phyloP scores from a whole-genome alignment of 1,140 invertebrate genomes.

The Drosophila setifemur region DNA sequence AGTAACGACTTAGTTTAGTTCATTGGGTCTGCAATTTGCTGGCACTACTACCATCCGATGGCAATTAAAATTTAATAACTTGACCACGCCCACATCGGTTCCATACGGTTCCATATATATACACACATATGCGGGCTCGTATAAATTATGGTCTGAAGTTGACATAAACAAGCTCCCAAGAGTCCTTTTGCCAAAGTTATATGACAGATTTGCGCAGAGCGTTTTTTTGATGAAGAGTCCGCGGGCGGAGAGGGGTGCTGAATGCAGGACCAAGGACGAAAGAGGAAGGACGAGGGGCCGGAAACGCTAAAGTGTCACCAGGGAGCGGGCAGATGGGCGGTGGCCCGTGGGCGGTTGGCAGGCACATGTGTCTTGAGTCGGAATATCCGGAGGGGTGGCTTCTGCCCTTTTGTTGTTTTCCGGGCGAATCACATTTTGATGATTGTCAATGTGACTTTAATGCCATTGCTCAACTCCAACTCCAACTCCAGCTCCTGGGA shows the following conservation, averaged over 20 bases:
- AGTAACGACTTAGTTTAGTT: slow-evolving; percentile 72
- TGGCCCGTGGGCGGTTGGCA: slow-evolving; percentile 14
- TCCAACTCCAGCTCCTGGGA: neutral
- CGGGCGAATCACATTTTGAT: slow-evolving; percentile 81
- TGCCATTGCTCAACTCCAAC: slow-evolving; percentile 80
- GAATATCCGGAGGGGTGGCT: slow-evolving; percentile 17
- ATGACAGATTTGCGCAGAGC: slow-evolving; percentile 78
- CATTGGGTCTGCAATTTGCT: slow-evolving; percentile 55
- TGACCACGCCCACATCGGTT: slow-evolving; percentile 35
- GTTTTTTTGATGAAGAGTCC: slow-evolving; percentile 73
- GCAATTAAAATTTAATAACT: slow-evolving; percentile 74
- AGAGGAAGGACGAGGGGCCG: slow-evolving; percentile 8
- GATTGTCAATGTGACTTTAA: slow-evolving; percentile 82
- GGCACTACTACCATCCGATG: slow-evolving; percentile 2
- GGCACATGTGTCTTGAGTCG: slow-evolving; percentile 62
- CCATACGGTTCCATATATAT: slow-evolving; percentile 8
- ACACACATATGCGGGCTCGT: slow-evolving; percentile 53
- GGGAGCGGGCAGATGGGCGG: slow-evolving; percentile 43
- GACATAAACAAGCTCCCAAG: slow-evolving; percentile 82
- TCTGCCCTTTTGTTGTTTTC: slow-evolving; percentile 53
- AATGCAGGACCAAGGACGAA: slow-evolving; percentile 1
- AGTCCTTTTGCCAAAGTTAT: slow-evolving; percentile 77
- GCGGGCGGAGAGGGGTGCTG: neutral
- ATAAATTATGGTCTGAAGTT: slow-evolving; percentile 80
- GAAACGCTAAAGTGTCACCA: slow-evolving; percentile 72